These are phyloP conservation scores for Papilio glaucus DNA, from an alignment of 1,140 invertebrate genomes.

Conservation along the genomic window DNA sequence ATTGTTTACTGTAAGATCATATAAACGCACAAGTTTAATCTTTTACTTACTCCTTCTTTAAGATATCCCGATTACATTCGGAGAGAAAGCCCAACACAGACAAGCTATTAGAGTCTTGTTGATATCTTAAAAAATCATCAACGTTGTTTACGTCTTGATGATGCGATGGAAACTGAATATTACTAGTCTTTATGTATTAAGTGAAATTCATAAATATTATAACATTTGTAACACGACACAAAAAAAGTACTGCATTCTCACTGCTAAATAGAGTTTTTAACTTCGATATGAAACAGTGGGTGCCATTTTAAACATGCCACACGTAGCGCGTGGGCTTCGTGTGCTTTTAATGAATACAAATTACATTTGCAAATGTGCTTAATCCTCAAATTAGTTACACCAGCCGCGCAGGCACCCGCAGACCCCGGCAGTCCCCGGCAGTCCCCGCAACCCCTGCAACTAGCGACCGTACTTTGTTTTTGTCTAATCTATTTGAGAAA, in stretches of 20 bases:
- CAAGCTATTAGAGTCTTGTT: too few species aligned
- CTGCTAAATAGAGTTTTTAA: background rate
- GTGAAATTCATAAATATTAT: too few species aligned
- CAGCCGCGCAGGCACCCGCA: constrained; percentile 48
- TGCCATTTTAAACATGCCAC: constrained; percentile 42
- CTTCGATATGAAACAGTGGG: constrained; percentile 39
- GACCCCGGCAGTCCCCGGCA: constrained; percentile 45
- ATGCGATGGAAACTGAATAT: too few species aligned
- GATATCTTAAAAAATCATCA: too few species aligned
- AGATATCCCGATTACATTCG: too few species aligned
- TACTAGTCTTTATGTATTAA: too few species aligned
- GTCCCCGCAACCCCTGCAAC: constrained; percentile 41
- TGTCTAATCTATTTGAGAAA: constrained; percentile 32
- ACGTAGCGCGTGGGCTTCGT: constrained; percentile 51
- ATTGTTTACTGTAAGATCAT: too few species aligned
- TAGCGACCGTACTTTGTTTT: constrained; percentile 34
- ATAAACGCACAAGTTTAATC: too few species aligned
- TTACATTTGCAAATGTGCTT: constrained; percentile 77
- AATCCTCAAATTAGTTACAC: constrained; percentile 76
- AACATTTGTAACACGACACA: background rate
- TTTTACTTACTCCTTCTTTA: too few species aligned
- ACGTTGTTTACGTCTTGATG: too few species aligned
- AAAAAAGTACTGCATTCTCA: background rate
- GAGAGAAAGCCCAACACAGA: too few species aligned
- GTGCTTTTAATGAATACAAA: constrained; percentile 77